A percentile compares a stretch with the other conserved stretches of the same genome.
Evolutionary conservation across 2,113 vertebrate species (phyloP).

Genomic region (Isurus oxyrinchus): DNA sequence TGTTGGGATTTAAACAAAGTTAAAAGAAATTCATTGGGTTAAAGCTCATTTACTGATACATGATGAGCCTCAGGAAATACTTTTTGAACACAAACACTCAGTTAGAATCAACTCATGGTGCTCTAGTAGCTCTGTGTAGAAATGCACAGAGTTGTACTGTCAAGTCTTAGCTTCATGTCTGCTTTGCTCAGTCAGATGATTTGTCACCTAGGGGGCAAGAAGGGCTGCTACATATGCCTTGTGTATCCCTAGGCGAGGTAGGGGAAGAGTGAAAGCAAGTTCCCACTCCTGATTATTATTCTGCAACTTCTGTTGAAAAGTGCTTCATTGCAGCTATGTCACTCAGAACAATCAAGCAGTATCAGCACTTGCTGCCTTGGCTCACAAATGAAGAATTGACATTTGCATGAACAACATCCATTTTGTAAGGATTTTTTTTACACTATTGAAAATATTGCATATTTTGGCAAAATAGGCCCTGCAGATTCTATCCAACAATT

Average conservation of each 20-base stretch:
- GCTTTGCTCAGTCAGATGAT: background rate
- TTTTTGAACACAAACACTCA: background rate
- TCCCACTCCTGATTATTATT: background rate
- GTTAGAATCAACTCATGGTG: background rate
- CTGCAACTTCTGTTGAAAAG: background rate
- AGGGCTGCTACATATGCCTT: background rate
- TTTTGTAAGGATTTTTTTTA: background rate
- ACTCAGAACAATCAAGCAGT: background rate
- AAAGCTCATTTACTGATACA: background rate
- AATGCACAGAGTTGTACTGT: background rate
- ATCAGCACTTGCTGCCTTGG: background rate
- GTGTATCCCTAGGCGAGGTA: background rate
- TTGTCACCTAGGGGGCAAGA: background rate
- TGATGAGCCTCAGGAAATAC: background rate
- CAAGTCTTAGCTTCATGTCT: background rate
- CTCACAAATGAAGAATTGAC: background rate
- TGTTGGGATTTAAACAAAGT: background rate
- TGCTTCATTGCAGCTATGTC: background rate
- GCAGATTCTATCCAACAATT: background rate
- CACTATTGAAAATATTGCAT: background rate
- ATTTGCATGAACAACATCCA: background rate
- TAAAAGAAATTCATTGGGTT: background rate
- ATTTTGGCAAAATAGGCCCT: background rate
- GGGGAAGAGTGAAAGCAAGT: background rate
- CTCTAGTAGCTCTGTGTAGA: background rate